These are phyloP conservation scores for Oryzias sinensis DNA, from an alignment of 2,797 vertebrate genomes.

Conservation along the genomic window DNA sequence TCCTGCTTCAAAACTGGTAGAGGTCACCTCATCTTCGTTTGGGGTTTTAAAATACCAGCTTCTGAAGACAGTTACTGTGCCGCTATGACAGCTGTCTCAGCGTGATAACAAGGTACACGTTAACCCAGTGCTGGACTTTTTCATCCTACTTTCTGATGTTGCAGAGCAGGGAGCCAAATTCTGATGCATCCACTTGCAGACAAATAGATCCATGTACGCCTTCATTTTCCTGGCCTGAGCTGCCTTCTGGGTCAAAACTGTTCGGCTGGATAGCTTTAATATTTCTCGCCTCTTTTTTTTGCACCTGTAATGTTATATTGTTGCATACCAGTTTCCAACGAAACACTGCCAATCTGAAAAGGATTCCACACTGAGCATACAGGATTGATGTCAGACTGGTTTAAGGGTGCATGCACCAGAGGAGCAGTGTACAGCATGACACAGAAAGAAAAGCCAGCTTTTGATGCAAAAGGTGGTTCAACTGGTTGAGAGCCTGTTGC, in stretches of 20 bases:
- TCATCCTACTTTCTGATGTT: conserved; percentile 4
- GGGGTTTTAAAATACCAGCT: conserved; percentile 12
- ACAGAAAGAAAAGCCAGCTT: conserved; percentile 31
- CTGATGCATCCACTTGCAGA: too few species aligned
- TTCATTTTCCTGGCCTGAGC: background rate
- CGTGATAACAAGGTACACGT: conserved; percentile 49
- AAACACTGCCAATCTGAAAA: too few species aligned
- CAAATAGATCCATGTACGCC: too few species aligned
- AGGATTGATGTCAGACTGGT: too few species aligned
- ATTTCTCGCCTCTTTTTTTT: too few species aligned
- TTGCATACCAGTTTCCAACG: too few species aligned
- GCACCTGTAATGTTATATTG: too few species aligned
- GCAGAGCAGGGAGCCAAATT: too few species aligned
- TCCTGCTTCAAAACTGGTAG: background rate
- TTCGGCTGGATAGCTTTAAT: too few species aligned
- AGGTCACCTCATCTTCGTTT: conserved; percentile 30
- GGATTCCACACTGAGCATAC: too few species aligned
- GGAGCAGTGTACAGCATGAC: conserved; percentile 38
- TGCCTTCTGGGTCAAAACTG: too few species aligned
- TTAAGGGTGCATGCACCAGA: conserved; percentile 26
- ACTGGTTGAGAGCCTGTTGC: conserved; percentile 71
- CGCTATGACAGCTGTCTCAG: conserved; percentile 47
- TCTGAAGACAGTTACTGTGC: conserved; percentile 18
- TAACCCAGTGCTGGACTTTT: conserved; percentile 29
- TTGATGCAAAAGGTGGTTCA: conserved; percentile 55